Base-by-base conservation (phyloP, 2,113 vertebrate species). In the Chinchilla lanigera region DNA sequence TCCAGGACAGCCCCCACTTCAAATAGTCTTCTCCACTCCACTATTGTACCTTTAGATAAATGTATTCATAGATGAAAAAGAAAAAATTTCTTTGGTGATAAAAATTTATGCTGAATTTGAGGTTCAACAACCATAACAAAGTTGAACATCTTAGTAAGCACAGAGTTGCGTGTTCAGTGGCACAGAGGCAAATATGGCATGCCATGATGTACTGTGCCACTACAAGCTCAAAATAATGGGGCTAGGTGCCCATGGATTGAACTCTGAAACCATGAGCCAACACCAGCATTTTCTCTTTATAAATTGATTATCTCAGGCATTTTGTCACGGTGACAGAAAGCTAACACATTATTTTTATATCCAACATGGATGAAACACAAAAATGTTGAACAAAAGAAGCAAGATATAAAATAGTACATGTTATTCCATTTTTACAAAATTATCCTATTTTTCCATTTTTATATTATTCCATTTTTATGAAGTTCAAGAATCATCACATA, bases 101-200 rank as follows among this genome's bases (percentile, higher is more conserved):
- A 97, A 97, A 73, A 94, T 69, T 47, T 33, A 69, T 56, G 7
- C 47, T 81, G 38, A 61, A 33, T 86, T 94, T 95, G 86, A 89
- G 65, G 17, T 41, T 94, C 52, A 92, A 93, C 91, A 93, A 89
- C 65, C 30, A 94, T 44, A 81, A 63, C 35, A 13, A 89, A 73
- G 5, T 38, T 56, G 54, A 94, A 10, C 22, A 73, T 78, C n/a
- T 86, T 35, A 96, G 73, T 52, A 73, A 87, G 22, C 24, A 71
- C 24, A 65, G 65, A 90, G 11, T 24, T 58, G 41, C 54, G 30
- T 26, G 26, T 86, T 91, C 69, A 93, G 58, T 30, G 28, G 17
- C 35, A 80, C 35, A 60, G 63, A 69, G 17, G 86, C 30, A 96
- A 87, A 93, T 30, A 4, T 9, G 47, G 4, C n/a, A 54, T 88